phyloP scores from a whole-genome alignment of 2,888 invertebrate species.

The Adelognathus sp. region DNA sequence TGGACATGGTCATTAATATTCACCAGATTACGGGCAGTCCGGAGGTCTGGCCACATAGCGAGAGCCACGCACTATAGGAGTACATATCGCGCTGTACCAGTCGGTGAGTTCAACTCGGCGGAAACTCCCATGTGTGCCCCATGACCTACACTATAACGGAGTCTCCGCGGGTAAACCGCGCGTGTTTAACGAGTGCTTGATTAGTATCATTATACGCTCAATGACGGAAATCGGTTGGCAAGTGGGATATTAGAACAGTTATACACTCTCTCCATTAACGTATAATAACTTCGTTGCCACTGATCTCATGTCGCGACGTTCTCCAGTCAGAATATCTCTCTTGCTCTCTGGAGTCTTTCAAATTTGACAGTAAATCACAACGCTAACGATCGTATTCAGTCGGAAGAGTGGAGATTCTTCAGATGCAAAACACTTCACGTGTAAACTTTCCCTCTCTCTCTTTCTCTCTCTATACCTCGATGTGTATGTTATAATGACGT shows the following conservation, averaged over 20 bases:
- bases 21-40: conserved; percentile 54
- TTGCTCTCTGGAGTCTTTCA: not conserved
- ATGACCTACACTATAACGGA: not conserved
- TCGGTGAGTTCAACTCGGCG: not conserved
- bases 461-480: too few relatives aligned
- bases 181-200: conserved; percentile 45
- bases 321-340: not conserved
- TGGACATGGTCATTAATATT: conserved; percentile 70
- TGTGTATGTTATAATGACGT: not conserved
- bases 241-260: not conserved
- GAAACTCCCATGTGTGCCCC: not conserved
- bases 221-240: not conserved
- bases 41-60: not conserved
- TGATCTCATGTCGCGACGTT: not conserved
- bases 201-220: conserved; percentile 31
- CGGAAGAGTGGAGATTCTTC: not conserved
- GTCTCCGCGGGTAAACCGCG: conserved; percentile 33
- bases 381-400: not conserved
- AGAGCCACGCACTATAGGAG: not conserved
- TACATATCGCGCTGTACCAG: conserved; percentile 1
- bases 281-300: not conserved
- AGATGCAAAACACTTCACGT: not conserved
- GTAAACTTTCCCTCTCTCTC: not conserved
- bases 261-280: not conserved
- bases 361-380: not conserved